phyloP scores from a whole-genome alignment of 2,113 vertebrate species.

The Xiphophorus maculatus region DNA sequence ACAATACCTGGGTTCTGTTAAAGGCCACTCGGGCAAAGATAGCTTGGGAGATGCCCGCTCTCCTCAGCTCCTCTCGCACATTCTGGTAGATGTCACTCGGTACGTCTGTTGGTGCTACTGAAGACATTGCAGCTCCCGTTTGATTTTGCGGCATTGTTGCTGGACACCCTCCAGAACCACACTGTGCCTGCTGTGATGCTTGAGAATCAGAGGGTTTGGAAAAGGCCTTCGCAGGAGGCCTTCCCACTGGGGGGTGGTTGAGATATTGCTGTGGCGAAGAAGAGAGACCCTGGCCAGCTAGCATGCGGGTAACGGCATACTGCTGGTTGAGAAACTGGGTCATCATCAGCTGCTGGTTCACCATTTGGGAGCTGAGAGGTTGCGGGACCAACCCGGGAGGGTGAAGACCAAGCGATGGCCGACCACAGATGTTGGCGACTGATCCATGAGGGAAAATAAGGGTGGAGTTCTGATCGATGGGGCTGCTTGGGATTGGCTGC shows the following conservation, averaged over 20 bases:
- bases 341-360: constrained; percentile 98
- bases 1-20: constrained; percentile 97
- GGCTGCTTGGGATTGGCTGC: constrained; percentile 90
- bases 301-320: constrained; percentile 96
- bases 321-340: constrained; percentile 98
- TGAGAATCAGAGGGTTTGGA: constrained; percentile 92
- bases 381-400: constrained; percentile 91
- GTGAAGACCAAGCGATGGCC: constrained; percentile 87
- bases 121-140: constrained; percentile 15
- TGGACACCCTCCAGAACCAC: constrained; percentile 40
- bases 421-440: constrained; percentile 81
- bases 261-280: constrained; percentile 91
- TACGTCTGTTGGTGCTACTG: constrained; percentile 81
- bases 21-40: constrained; percentile 99
- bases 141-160: constrained; percentile 49
- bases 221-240: constrained; percentile 84
- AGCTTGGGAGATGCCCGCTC: constrained; percentile 98
- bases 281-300: constrained; percentile 93
- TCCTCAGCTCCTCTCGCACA: constrained; percentile 97
- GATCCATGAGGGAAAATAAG: constrained; percentile 85
- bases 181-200: constrained; percentile 81
- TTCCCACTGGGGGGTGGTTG: constrained; percentile 91
- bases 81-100: constrained; percentile 97
- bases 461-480: constrained; percentile 88
- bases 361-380: constrained; percentile 93